Base-by-base conservation (phyloP, 2,113 vertebrate genomes). In the Turdus rufiventris region DNA sequence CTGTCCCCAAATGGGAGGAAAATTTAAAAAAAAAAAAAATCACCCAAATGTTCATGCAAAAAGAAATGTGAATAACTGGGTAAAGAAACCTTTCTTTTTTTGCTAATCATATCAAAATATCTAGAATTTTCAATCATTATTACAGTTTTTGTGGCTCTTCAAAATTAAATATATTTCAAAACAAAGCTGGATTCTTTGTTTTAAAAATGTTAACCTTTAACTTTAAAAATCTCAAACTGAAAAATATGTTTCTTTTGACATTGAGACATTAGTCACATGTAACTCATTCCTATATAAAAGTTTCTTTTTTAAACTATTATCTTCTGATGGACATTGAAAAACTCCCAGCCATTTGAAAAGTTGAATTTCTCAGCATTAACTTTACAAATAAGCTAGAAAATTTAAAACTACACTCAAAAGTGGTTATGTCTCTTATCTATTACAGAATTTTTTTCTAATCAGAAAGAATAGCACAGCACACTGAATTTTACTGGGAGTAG, bases 331-430 rank as follows among this genome's bases (percentile, higher is more conserved):
- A 31, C 20, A 88, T 0, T 66, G 63, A 85, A 94, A 83, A 88
- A 70, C 47, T 90, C 47, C 45, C 18, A 66, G 38, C 16, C 60
- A 74, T 21, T 28, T 89, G 84, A 47, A 19, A 86, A 66, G 43
- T n/a, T 71, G 76, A 80, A 74, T 28, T 60, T 26, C 53, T 51
- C 29, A 51, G 47, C 60, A 50, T 34, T 78, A 71, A 50, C 45
- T 77, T 96, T 88, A 40, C 72, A 87, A 86, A 84, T 57, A 89
- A 70, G 34, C 51, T 54, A 71, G 73, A 74, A 91, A 84, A 92
- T 58, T 38, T 5, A 70, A 92, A 80, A 50, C 62, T 7, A 43
- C 33, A 42, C 20, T 80, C 38, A 58, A 60, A 74, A 80, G 12
- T 68, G 42, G 50, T 56, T 81, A 63, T 57, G 71, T n/a, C 42